phyloP scores from a whole-genome alignment of 2,113 vertebrate species.

The Puma concolor region DNA sequence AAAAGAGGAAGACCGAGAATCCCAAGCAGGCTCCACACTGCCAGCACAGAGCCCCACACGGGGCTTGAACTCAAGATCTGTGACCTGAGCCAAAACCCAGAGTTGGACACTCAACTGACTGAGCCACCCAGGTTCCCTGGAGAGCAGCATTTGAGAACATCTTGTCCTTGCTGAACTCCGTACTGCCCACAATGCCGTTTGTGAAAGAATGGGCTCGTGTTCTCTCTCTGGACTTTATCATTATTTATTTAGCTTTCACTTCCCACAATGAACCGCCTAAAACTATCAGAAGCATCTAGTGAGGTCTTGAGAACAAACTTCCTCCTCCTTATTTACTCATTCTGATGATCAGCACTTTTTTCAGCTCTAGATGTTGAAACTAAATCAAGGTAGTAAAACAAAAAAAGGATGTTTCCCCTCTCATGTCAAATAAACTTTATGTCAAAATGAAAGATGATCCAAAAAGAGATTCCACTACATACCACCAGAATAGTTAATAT shows the following conservation, averaged over 20 bases:
- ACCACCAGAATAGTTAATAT: background rate
- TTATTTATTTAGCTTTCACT: constrained; percentile 58
- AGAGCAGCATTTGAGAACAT: background rate
- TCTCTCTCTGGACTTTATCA: constrained; percentile 45
- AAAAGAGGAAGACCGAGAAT: no score
- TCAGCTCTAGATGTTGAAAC: background rate
- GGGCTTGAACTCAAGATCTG: no score
- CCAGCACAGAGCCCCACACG: no score
- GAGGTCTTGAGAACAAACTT: constrained; percentile 30
- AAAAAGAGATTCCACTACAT: background rate
- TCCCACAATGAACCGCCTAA: constrained; percentile 17
- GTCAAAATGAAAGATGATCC: constrained; percentile 2
- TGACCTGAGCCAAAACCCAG: no score
- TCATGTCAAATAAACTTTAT: constrained; percentile 2
- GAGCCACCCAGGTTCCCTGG: background rate
- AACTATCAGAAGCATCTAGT: constrained; percentile 9
- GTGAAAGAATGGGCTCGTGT: constrained; percentile 41
- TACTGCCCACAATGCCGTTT: background rate
- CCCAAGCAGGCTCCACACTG: no score
- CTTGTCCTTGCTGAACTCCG: background rate
- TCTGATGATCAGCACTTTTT: background rate
- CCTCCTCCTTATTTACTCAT: background rate
- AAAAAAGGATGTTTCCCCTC: background rate
- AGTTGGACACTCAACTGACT: no score
- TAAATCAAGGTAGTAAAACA: constrained; percentile 15